Percentiles rank a stretch among this genome's conserved stretches.
phyloP scores from a whole-genome alignment of 2,797 vertebrate species.

The Macroramphosus scolopax region DNA sequence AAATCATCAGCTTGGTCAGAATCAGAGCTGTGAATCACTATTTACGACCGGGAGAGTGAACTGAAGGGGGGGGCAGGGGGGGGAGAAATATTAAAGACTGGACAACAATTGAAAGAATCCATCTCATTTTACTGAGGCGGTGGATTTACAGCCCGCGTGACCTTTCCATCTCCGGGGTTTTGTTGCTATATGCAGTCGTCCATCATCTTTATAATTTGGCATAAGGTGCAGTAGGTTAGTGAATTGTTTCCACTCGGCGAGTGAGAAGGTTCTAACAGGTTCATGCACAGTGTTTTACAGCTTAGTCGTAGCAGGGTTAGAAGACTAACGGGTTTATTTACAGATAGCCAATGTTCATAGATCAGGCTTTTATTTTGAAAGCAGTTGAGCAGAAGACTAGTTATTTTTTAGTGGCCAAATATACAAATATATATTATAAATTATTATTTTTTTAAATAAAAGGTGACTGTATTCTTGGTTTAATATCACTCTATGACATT shows the following conservation, averaged over 20 bases:
- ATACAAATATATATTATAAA: too few relatives aligned
- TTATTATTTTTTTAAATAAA: too few relatives aligned
- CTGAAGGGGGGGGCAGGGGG: conserved; percentile 10
- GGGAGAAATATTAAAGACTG: conserved; percentile 61
- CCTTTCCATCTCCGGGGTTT: conserved; percentile 75
- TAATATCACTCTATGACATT: too few relatives aligned
- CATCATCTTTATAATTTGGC: conserved; percentile 69
- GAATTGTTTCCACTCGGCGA: conserved; percentile 30
- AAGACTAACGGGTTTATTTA: too few relatives aligned
- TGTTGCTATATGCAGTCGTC: conserved; percentile 69
- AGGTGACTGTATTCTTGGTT: too few relatives aligned
- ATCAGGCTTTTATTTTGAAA: too few relatives aligned
- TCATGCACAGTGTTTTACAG: conserved; percentile 20
- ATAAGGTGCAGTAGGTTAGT: conserved; percentile 48
- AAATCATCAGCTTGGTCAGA: conserved; percentile 92
- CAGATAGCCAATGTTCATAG: too few relatives aligned
- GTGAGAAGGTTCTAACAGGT: conserved; percentile 14
- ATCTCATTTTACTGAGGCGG: conserved; percentile 71
- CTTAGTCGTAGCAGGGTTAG: neutral
- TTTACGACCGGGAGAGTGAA: conserved; percentile 56
- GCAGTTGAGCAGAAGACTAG: too few relatives aligned
- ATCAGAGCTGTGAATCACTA: conserved; percentile 76
- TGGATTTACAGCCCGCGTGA: conserved; percentile 74
- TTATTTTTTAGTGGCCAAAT: too few relatives aligned
- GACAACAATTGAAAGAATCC: conserved; percentile 74